Evolutionary conservation across 2,113 vertebrate species (phyloP).

Genomic region (Pteropus alecto): DNA sequence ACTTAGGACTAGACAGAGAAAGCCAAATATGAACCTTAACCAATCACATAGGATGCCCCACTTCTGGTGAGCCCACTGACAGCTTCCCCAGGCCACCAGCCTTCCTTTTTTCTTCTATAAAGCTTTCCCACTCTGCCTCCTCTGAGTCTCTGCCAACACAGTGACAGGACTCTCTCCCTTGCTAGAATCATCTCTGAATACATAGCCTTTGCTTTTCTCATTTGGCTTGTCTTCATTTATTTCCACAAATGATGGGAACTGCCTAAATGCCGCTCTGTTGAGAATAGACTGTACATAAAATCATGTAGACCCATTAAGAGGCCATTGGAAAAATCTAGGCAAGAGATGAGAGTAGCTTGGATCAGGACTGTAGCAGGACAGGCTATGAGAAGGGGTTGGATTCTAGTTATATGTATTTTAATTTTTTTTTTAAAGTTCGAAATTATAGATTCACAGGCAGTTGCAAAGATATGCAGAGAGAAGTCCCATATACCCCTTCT

Average conservation of each 20-base stretch:
- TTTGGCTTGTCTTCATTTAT: not conserved
- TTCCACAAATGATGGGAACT: not conserved
- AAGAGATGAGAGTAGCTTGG: not conserved
- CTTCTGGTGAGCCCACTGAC: not conserved
- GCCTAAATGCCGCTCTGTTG: not conserved
- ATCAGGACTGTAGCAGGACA: not conserved
- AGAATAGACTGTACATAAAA: not conserved
- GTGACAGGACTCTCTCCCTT: not conserved
- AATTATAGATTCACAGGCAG: not conserved
- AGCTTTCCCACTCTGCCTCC: not conserved
- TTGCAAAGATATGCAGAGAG: not conserved
- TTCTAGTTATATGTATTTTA: not conserved
- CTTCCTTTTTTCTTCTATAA: not conserved
- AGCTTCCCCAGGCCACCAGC: not conserved
- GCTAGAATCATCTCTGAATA: not conserved
- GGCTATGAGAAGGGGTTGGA: not conserved
- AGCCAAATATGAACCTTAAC: not conserved
- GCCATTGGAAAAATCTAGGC: not conserved
- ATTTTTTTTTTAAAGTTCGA: not conserved
- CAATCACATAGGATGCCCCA: too few relatives aligned
- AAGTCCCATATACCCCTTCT: not conserved
- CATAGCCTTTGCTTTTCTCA: not conserved
- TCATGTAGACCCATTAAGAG: not conserved
- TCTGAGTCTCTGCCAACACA: not conserved
- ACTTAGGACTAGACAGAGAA: not conserved